A percentile compares a stretch with the other conserved stretches of the same genome.
These are phyloP conservation scores for Microtus montanus DNA, from an alignment of 2,113 vertebrate species.

Conservation along the genomic window DNA sequence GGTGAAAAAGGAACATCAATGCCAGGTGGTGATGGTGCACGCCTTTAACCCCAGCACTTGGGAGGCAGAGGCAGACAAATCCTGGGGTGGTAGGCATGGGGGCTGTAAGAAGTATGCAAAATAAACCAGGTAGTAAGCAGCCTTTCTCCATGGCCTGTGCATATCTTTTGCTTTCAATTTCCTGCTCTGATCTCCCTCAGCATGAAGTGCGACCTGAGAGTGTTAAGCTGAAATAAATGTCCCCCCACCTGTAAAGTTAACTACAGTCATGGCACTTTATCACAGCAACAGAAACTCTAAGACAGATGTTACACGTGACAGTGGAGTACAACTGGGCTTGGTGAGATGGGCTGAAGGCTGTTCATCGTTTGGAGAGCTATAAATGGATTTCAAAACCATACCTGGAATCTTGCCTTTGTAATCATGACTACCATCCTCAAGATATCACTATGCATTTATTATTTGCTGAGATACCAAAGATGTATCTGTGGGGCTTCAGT, in stretches of 20 bases:
- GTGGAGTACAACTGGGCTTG: not conserved
- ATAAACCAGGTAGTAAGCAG: not conserved
- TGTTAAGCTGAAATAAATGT: not conserved
- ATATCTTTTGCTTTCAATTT: no score
- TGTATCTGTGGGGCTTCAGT: not conserved
- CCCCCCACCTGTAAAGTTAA: not conserved
- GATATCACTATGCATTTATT: not conserved
- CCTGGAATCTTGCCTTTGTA: not conserved
- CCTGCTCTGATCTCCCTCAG: not conserved
- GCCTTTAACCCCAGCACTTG: no score
- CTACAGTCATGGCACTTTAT: not conserved
- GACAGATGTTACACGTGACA: not conserved
- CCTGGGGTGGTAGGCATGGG: not conserved
- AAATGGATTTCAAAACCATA: not conserved
- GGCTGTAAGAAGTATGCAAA: not conserved
- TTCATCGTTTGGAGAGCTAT: not conserved
- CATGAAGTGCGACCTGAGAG: not conserved
- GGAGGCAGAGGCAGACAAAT: no score
- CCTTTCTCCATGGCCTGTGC: not conserved
- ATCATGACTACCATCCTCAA: not conserved
- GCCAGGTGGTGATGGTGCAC: no score
- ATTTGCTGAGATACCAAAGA: constrained; percentile 47
- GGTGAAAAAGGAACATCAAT: not conserved
- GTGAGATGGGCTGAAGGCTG: not conserved
- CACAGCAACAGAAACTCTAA: not conserved